A percentile compares a stretch with the other conserved stretches of the same genome.
Evolutionary conservation across 1,140 invertebrate species (phyloP).

Genomic region (Danaus melanippus): DNA sequence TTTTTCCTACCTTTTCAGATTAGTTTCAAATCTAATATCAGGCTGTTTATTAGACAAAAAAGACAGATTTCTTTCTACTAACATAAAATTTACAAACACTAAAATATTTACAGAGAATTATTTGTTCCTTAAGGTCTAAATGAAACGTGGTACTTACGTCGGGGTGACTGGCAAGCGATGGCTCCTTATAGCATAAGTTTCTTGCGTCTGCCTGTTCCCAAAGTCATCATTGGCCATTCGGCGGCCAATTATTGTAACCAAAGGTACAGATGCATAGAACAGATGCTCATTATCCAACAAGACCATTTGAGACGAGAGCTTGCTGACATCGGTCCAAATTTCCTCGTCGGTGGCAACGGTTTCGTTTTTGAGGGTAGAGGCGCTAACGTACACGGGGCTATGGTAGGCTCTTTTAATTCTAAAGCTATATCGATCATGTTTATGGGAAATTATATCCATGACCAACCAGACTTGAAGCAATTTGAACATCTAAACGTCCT

Average conservation of each 20-base stretch:
- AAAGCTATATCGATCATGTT: conserved; percentile 54
- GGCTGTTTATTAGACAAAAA: too few species aligned
- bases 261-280: conserved; percentile 38
- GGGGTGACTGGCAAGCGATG: conserved; percentile 53
- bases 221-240: conserved; percentile 51
- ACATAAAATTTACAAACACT: background rate
- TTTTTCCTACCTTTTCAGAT: background rate
- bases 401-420: conserved; percentile 37
- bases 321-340: conserved; percentile 53
- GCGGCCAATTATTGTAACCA: conserved; percentile 34
- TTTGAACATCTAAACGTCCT: conserved; percentile 41
- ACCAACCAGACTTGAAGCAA: conserved; percentile 27
- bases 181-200: conserved; percentile 28
- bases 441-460: conserved; percentile 42
- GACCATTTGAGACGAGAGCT: conserved; percentile 35
- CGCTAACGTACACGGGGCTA: conserved; percentile 42
- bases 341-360: conserved; percentile 45
- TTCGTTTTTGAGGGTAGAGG: conserved; percentile 57
- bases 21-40: too few species aligned
- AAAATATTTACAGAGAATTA: conserved; percentile 3
- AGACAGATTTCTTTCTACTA: too few species aligned
- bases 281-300: conserved; percentile 40
- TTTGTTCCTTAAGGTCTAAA: conserved; percentile 45
- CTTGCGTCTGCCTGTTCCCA: conserved; percentile 33
- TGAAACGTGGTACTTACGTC: conserved; percentile 52